Evolutionary conservation across 2,113 vertebrate genomes (phyloP).

Genomic region (Pedetes capensis): DNA sequence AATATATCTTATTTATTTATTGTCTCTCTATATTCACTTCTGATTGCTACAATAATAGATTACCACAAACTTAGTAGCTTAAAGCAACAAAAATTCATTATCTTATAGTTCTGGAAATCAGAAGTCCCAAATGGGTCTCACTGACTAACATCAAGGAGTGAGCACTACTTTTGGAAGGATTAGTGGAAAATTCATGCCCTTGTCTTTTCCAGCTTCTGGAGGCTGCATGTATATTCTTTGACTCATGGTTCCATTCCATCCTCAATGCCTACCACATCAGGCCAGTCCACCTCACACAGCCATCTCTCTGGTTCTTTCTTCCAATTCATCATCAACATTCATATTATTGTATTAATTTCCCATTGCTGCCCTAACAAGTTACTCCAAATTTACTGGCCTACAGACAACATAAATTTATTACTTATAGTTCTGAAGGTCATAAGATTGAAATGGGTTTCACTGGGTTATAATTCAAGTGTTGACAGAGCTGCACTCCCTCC

Average conservation of each 20-base stretch:
- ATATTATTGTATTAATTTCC: not conserved
- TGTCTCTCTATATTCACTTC: not conserved
- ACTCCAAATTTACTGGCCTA: not conserved
- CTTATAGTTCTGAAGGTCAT: not conserved
- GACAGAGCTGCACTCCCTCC: not conserved
- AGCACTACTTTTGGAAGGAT: not conserved
- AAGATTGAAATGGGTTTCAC: not conserved
- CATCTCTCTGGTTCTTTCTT: not conserved
- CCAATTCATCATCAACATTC: not conserved
- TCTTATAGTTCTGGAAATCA: not conserved
- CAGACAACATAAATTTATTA: not conserved
- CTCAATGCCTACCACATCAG: not conserved
- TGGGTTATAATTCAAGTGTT: not conserved
- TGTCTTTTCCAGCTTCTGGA: not conserved
- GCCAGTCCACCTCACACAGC: not conserved
- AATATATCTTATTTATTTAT: not conserved
- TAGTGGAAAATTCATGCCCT: not conserved
- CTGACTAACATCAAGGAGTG: not conserved
- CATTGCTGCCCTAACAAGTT: not conserved
- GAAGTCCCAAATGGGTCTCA: not conserved
- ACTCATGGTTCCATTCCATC: not conserved
- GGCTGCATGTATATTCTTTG: not conserved
- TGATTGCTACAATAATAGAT: not conserved
- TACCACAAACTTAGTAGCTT: not conserved
- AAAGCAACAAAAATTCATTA: not conserved